Evolutionary conservation across 1,140 invertebrate genomes (phyloP).

Genomic region (Drosophila nebulosa): DNA sequence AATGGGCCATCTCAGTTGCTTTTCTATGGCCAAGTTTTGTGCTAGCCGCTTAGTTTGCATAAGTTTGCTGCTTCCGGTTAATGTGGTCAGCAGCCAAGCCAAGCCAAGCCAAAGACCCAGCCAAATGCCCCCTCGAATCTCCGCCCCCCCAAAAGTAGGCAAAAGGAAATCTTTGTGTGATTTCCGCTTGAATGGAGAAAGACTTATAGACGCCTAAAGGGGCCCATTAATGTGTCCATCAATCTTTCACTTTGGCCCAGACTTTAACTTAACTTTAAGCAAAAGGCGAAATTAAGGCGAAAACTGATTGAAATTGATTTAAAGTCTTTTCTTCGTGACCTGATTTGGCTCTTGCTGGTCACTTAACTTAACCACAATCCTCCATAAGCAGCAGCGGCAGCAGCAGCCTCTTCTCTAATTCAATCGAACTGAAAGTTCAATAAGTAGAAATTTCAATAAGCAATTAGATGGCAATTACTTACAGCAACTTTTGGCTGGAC

Average conservation of each 20-base stretch:
- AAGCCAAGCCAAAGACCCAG: slow-evolving; percentile 18
- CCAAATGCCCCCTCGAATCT: background rate
- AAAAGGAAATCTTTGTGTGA: slow-evolving; percentile 70
- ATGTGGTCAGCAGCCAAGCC: slow-evolving; percentile 57
- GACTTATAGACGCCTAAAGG: slow-evolving; percentile 40
- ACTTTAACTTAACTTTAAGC: slow-evolving; percentile 52
- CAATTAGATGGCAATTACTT: slow-evolving; percentile 77
- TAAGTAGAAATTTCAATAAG: slow-evolving; percentile 71
- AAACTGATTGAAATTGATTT: background rate
- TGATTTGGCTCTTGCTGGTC: background rate
- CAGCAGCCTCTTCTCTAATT: background rate
- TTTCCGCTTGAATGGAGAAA: slow-evolving; percentile 64
- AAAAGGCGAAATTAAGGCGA: no score
- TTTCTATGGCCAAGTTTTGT: slow-evolving; percentile 59
- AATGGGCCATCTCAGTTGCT: slow-evolving; percentile 49
- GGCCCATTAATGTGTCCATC: slow-evolving; percentile 48
- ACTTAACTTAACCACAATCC: background rate
- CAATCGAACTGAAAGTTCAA: slow-evolving; percentile 25
- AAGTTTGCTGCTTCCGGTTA: slow-evolving; percentile 76
- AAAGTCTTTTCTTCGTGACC: background rate
- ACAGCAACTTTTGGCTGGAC: slow-evolving; percentile 67
- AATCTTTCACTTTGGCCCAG: slow-evolving; percentile 50
- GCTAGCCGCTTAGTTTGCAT: slow-evolving; percentile 66
- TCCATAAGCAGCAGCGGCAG: background rate
- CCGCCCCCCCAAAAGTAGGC: slow-evolving; percentile 44